Conservation (phyloP, 2,797 vertebrate genomes). For the Eulemur albifrons region DNA sequence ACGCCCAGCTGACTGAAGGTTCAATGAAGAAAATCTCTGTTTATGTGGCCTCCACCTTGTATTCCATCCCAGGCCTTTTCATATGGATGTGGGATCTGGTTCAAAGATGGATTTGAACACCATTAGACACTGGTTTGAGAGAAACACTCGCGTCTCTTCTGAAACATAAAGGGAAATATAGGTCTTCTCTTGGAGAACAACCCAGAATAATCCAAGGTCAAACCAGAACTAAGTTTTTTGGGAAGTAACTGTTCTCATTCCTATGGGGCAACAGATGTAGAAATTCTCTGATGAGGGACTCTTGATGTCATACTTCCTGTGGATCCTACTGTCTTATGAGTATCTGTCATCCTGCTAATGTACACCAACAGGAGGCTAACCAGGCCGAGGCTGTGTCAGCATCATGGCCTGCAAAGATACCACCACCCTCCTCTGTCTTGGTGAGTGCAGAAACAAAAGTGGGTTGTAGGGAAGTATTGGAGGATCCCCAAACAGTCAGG, state of each 20-base stretch:
- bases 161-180: background rate
- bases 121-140: background rate
- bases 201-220: background rate
- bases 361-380: background rate
- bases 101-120: background rate
- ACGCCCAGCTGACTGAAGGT: fast-evolving
- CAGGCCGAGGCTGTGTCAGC: background rate
- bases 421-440: background rate
- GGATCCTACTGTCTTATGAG: background rate
- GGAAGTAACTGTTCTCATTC: background rate
- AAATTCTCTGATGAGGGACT: background rate
- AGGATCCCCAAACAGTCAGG: background rate
- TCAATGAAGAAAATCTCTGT: too few relatives aligned
- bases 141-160: background rate
- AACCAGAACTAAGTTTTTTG: background rate
- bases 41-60: background rate
- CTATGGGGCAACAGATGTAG: background rate
- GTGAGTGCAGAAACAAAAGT: background rate
- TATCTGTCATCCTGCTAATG: background rate
- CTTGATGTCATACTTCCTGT: background rate
- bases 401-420: background rate
- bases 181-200: background rate
- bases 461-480: background rate
- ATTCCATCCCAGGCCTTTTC: background rate
- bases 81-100: background rate